Base-by-base conservation (phyloP, 92 coral and sea anemone species). In the Meandrina meandrites region DNA sequence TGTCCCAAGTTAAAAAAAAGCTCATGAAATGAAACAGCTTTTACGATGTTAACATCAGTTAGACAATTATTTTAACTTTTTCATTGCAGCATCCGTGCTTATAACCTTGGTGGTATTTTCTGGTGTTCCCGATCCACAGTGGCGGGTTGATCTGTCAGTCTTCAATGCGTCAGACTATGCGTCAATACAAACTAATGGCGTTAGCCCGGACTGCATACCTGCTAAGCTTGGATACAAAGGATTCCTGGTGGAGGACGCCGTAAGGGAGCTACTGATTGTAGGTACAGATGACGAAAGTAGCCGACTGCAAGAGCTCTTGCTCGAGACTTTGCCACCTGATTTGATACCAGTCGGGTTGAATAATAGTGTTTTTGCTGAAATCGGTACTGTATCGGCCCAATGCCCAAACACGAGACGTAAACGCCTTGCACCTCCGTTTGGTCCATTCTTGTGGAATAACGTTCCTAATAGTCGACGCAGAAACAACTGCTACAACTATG, bases 401-500 rank as follows among this genome's bases (percentile, higher is more conserved):
- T 53, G 82, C 45, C 21, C 31, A 8, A 7, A 13, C 16, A 14
- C 0, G 51, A 53, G 11, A 27, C 36, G 67, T 53, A 79, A 79
- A 16, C 84, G 84, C 0, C 58, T 18, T 34, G 84, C 73, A 3
- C 84, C 84, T 4, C 47, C 30, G 19, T 80, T 19, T 34, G 22
- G 11, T 0, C 72, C 84, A 56, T 21, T 11, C 54, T 37, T 18
- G 31, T 80, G 71, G 72, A 80, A 80, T 57, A 4, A 12, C 53
- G 19, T 21, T 16, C 27, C 32, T 22, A 22, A 34, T 1, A 57
- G 6, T 22, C 5, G 51, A 14, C 72, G 69, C 0, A n/a, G 9
- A 4, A 80, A 80, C 73, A 80, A 80, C 73, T 80, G 84, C 73
- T 80, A 80, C 84, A 80, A 80, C 58, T 80, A 80, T 12, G 84